These are phyloP conservation scores for Bergia sp. DNA, from an alignment of 92 coral and sea anemone genomes.

Conservation along the genomic window DNA sequence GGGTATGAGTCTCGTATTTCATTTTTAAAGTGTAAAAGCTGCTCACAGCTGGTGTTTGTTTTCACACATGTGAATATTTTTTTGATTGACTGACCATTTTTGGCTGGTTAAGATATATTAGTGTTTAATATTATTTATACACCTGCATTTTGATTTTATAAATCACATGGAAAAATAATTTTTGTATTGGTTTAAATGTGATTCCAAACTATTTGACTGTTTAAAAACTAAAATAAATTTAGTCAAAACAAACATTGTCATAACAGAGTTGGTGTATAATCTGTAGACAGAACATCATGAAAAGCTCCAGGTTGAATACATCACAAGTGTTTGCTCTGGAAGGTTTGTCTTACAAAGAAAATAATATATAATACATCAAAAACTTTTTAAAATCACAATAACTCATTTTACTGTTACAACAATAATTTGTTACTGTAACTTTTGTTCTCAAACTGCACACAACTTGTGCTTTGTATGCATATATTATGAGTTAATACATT, in stretches of 20 bases:
- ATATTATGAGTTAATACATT: neutral
- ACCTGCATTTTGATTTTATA: neutral
- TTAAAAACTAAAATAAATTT: neutral
- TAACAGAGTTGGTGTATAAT: neutral
- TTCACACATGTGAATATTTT: neutral
- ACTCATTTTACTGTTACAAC: neutral
- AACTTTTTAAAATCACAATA: neutral
- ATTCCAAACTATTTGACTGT: neutral
- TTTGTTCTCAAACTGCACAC: neutral
- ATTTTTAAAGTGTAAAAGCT: neutral
- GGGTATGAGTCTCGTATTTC: neutral
- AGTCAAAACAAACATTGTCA: neutral
- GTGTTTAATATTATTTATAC: neutral
- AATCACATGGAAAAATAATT: neutral
- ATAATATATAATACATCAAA: neutral
- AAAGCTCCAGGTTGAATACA: neutral
- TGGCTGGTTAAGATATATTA: neutral
- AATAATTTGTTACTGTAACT: neutral
- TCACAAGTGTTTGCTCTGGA: neutral
- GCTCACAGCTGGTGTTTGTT: slow-evolving; percentile 19
- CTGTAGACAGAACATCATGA: neutral
- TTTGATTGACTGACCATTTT: slow-evolving; percentile 1
- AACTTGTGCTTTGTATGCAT: neutral
- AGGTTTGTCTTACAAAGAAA: neutral
- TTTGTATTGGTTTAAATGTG: neutral